Evolutionary conservation across 2,113 vertebrate genomes (phyloP), one percentile per base, ranked within the genome.

Genomic region (Sterrhoptilus dennistouni): DNA sequence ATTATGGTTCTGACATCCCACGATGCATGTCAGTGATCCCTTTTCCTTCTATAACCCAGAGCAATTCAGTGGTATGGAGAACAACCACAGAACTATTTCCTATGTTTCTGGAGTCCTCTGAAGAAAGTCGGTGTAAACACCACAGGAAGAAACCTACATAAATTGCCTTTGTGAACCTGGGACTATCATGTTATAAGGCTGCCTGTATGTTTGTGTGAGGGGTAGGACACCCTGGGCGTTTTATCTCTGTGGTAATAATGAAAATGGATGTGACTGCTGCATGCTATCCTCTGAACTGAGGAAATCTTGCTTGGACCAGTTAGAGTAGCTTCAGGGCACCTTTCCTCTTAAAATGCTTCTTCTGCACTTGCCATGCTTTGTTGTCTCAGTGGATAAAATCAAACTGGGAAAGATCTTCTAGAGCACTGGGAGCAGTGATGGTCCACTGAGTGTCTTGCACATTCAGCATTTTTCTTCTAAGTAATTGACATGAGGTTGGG

Each of bases 91-190:
- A 87, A 78, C 35, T 40, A 3, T 64, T 75, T 78, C 61, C 10
- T 2, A 0, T 45, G 16, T 27, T 87, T 70, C 35, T 89, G 38
- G 29, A 84, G 22, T 28, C 6, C 0, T 0, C 0, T 82, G 52
- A 78, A 93, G 27, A 33, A 77, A 60, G 14, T 8, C 6, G 4
- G 5, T 75, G 14, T 45, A 44, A 74, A 68, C 65, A 45, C 6
- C 8, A 5, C 10, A 59, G 50, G 49, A 83, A 35, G 33, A 77
- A 74, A 57, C 11, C 14, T 23, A 2, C 14, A 12, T n/a, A 25
- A 66, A 78, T 4, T 71, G 23, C 31, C 27, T 87, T 76, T 71
- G 12, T 87, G 47, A 66, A 35, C 21, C 4, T n/a, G 25, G 4
- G 42, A 27, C 45, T 77, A 24, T 31, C 10, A 24, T 0, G 2